A percentile compares a stretch with the other conserved stretches of the same genome.
Conservation (phyloP, 2,888 invertebrate genomes). For the Leptinotarsa tumamoca region DNA sequence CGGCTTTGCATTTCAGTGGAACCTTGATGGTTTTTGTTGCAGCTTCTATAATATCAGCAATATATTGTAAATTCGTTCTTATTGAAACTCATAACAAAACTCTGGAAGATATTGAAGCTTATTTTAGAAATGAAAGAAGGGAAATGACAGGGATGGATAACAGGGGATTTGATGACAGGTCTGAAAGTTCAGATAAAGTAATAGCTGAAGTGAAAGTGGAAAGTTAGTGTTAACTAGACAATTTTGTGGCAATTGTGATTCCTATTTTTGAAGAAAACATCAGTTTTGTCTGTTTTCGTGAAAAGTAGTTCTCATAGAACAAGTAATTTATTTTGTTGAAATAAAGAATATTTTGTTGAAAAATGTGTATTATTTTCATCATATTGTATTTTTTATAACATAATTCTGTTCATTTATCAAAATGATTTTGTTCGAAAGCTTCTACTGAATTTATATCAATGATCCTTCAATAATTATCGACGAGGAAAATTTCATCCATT, state of each 20-base stretch:
- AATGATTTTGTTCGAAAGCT: too few relatives aligned
- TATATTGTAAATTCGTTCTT: constrained; percentile 73
- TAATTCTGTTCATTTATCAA: too few relatives aligned
- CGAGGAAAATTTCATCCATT: too few relatives aligned
- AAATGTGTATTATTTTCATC: not conserved
- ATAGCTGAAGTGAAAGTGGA: constrained; percentile 10
- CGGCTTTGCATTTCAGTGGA: constrained; percentile 71
- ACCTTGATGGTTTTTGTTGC: constrained; percentile 75
- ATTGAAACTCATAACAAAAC: constrained; percentile 80
- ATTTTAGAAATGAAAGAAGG: constrained; percentile 68
- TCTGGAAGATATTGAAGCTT: constrained; percentile 76
- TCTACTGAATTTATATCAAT: too few relatives aligned
- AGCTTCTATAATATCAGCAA: constrained; percentile 72
- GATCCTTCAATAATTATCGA: too few relatives aligned
- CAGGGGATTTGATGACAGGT: constrained; percentile 50
- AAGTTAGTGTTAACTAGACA: not conserved
- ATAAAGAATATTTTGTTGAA: constrained; percentile 30
- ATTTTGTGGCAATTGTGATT: constrained; percentile 34
- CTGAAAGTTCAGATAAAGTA: constrained; percentile 40
- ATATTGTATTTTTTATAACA: too few relatives aligned
- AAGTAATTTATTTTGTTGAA: constrained; percentile 39
- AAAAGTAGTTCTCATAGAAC: constrained; percentile 44
- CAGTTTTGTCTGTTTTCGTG: constrained; percentile 8
- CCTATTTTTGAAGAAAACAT: constrained; percentile 24
- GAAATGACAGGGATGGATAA: constrained; percentile 58